phyloP scores from a whole-genome alignment of 2,888 invertebrate species.

The Heliconius ismenius region DNA sequence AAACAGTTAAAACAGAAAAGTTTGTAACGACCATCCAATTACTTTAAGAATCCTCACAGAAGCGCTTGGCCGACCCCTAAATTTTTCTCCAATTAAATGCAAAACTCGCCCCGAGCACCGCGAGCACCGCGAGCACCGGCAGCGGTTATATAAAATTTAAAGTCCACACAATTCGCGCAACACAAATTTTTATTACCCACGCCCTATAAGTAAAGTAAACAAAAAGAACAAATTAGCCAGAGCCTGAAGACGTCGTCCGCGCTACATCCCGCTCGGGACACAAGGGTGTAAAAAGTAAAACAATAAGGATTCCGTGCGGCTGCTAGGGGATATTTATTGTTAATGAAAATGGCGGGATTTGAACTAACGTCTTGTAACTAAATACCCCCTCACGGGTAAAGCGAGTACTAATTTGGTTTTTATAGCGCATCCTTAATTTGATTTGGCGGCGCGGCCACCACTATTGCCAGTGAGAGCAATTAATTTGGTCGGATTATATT shows the following conservation, averaged over 20 bases:
- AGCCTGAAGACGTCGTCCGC: constrained; percentile 69
- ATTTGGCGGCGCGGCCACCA: constrained; percentile 81
- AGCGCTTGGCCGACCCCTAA: constrained; percentile 76
- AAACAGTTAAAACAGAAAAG: constrained; percentile 73
- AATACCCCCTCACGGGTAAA: constrained; percentile 82
- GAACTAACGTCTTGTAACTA: constrained; percentile 83
- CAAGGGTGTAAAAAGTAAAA: constrained; percentile 83
- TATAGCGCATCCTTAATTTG: constrained; percentile 83
- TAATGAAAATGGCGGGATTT: constrained; percentile 83
- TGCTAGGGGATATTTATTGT: constrained; percentile 82
- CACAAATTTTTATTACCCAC: constrained; percentile 81
- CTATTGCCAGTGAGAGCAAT: constrained; percentile 81
- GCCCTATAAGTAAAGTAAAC: constrained; percentile 79
- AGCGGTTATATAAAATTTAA: constrained; percentile 81
- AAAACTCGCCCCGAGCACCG: constrained; percentile 72
- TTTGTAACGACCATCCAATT: constrained; percentile 79
- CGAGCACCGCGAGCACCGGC: constrained; percentile 64
- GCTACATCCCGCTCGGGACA: constrained; percentile 72
- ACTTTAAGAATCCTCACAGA: constrained; percentile 79
- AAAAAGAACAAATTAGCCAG: constrained; percentile 79
- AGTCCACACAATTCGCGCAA: constrained; percentile 81
- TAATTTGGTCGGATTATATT: constrained; percentile 82
- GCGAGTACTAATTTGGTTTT: constrained; percentile 83
- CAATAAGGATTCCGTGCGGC: constrained; percentile 80
- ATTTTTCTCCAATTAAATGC: constrained; percentile 81